Evolutionary conservation across 2,888 invertebrate species (phyloP).

Genomic region (Platypus cylindrus): DNA sequence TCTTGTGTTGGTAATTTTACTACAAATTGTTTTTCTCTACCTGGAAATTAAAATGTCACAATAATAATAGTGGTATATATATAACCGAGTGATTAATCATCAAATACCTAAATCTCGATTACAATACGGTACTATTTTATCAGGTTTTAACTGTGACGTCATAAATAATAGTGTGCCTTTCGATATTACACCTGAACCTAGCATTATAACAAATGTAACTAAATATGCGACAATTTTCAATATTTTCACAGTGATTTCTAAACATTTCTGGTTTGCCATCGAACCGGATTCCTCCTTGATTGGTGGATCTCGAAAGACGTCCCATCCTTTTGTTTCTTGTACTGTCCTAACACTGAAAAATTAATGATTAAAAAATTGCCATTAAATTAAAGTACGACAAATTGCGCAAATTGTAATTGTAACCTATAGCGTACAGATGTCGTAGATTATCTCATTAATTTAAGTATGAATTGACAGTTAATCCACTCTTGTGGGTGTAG

Average conservation of each 20-base stretch:
- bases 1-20: slow-evolving; percentile 73
- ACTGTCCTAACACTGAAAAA: slow-evolving; percentile 64
- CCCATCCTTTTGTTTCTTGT: slow-evolving; percentile 89
- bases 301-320: slow-evolving; percentile 88
- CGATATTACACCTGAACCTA: slow-evolving; percentile 73
- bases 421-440: too few relatives aligned
- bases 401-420: too few relatives aligned
- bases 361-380: slow-evolving; percentile 7
- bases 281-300: slow-evolving; percentile 80
- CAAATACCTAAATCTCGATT: slow-evolving; percentile 67
- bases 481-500: too few relatives aligned
- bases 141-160: slow-evolving; percentile 76
- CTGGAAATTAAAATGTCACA: slow-evolving; percentile 35
- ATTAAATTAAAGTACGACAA: too few relatives aligned
- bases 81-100: slow-evolving; percentile 16
- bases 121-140: slow-evolving; percentile 66
- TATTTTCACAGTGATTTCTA: slow-evolving; percentile 72
- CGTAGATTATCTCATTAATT: too few relatives aligned
- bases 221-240: slow-evolving; percentile 76
- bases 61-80: not conserved
- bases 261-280: slow-evolving; percentile 75
- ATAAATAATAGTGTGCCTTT: slow-evolving; percentile 84
- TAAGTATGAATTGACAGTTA: too few relatives aligned
- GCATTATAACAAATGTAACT: slow-evolving; percentile 72
- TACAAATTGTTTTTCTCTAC: slow-evolving; percentile 75